phyloP scores from a whole-genome alignment of 2,113 vertebrate genomes.

The Guaruba guarouba region DNA sequence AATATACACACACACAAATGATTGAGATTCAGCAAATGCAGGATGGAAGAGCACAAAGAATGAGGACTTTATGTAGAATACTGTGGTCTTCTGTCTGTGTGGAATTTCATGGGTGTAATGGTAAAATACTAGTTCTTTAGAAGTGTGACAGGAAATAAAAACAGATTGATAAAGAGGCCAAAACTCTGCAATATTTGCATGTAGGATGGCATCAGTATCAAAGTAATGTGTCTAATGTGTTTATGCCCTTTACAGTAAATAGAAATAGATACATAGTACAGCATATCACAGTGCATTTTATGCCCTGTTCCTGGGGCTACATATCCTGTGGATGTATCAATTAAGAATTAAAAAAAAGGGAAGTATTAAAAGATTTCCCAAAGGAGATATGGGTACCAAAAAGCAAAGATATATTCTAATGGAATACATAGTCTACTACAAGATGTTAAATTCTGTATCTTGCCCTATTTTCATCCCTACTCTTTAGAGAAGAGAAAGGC shows the following conservation, averaged over 20 bases:
- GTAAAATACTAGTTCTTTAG: not conserved
- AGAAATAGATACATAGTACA: not conserved
- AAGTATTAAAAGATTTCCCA: not conserved
- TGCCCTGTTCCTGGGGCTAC: not conserved
- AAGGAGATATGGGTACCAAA: rapidly evolving
- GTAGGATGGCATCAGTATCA: not conserved
- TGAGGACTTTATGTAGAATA: not conserved
- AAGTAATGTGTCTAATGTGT: not conserved
- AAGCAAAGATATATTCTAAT: not conserved
- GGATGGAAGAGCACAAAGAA: not conserved
- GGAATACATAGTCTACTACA: not conserved
- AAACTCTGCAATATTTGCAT: not conserved
- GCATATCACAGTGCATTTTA: not conserved
- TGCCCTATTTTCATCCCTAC: not conserved
- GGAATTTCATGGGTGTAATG: not conserved
- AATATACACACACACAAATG: not conserved
- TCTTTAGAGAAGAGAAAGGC: not conserved
- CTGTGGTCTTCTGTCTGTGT: not conserved
- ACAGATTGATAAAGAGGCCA: not conserved
- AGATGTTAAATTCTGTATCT: not conserved
- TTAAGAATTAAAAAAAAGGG: not conserved
- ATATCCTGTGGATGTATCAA: not conserved
- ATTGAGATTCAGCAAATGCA: not conserved
- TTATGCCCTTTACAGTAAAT: not conserved
- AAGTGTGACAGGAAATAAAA: not conserved